A percentile compares a stretch with the other conserved stretches of the same genome.
Conservation (phyloP, 2,888 invertebrate species). For the Cerastis leucographa region DNA sequence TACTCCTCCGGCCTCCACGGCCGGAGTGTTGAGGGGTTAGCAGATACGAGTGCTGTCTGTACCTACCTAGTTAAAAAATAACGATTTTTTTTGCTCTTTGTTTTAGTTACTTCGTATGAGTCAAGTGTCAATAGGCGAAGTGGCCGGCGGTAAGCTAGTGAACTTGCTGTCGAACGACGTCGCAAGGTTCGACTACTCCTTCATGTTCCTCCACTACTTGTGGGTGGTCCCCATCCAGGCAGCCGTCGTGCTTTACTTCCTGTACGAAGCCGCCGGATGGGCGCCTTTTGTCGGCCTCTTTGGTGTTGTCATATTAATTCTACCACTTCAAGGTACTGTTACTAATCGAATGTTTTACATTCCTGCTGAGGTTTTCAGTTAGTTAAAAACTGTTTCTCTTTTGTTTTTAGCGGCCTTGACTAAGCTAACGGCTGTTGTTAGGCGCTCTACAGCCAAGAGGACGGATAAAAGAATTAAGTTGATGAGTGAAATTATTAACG, state of each 20-base stretch:
- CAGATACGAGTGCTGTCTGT: no score
- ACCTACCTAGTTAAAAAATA: not conserved
- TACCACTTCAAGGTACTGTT: slow-evolving; percentile 88
- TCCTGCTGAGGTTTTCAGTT: not conserved
- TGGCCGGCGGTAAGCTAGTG: slow-evolving; percentile 94
- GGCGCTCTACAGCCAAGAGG: slow-evolving; percentile 92
- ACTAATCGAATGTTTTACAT: not conserved
- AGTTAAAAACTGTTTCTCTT: not conserved
- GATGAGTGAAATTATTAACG: slow-evolving; percentile 97
- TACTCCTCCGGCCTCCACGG: no score
- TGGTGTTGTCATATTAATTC: slow-evolving; percentile 89
- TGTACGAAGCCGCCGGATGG: slow-evolving; percentile 80
- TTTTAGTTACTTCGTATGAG: slow-evolving; percentile 93
- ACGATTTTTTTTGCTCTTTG: slow-evolving; percentile 36
- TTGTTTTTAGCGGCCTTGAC: slow-evolving; percentile 80
- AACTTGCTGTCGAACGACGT: slow-evolving; percentile 96
- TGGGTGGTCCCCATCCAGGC: slow-evolving; percentile 95
- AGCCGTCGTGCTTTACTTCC: slow-evolving; percentile 86
- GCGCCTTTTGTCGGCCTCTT: slow-evolving; percentile 85
- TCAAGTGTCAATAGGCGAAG: slow-evolving; percentile 92
- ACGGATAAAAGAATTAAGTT: slow-evolving; percentile 96
- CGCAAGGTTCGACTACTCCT: slow-evolving; percentile 94
- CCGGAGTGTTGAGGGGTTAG: no score
- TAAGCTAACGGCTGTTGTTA: slow-evolving; percentile 79
- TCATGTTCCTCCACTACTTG: slow-evolving; percentile 93